Percentiles rank a stretch among this genome's conserved stretches.
These are phyloP conservation scores for Littorina saxatilis DNA, from an alignment of 1,140 invertebrate species.

Conservation along the genomic window DNA sequence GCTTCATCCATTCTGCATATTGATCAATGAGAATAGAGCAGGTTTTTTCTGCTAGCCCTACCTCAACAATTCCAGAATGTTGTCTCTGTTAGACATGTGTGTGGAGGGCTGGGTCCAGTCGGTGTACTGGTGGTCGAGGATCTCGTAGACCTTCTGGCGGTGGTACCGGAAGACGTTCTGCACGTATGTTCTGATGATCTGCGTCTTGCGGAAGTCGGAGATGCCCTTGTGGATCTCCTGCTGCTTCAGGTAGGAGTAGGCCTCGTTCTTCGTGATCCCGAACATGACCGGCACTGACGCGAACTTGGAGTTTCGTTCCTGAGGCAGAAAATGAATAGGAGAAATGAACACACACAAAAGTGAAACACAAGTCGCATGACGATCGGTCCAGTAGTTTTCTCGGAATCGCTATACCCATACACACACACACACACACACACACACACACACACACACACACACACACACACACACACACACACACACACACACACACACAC, in stretches of 20 bases:
- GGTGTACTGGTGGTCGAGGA: slow-evolving; percentile 95
- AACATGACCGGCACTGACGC: slow-evolving; percentile 87
- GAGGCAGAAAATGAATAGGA: neutral
- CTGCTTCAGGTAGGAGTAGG: slow-evolving; percentile 90
- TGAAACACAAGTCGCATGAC: too few relatives aligned
- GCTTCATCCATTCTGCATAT: too few relatives aligned
- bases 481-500: too few relatives aligned
- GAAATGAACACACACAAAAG: too few relatives aligned
- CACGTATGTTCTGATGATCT: slow-evolving; percentile 93
- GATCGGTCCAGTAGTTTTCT: too few relatives aligned
- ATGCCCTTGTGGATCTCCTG: slow-evolving; percentile 95
- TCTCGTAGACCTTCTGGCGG: slow-evolving; percentile 97
- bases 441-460: too few relatives aligned
- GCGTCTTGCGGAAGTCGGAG: slow-evolving; percentile 90
- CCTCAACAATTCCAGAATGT: slow-evolving; percentile 89
- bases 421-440: too few relatives aligned
- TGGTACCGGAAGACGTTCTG: slow-evolving; percentile 93
- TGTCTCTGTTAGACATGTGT: slow-evolving; percentile 90
- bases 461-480: too few relatives aligned
- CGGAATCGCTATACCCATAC: too few relatives aligned
- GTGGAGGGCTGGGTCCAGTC: slow-evolving; percentile 63
- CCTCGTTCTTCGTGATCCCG: slow-evolving; percentile 94
- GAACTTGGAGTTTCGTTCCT: slow-evolving; percentile 67
- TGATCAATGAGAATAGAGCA: too few relatives aligned
- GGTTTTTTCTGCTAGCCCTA: too few relatives aligned